phyloP scores from a whole-genome alignment of 2,888 invertebrate genomes.

The Conops quadrifasciatus region DNA sequence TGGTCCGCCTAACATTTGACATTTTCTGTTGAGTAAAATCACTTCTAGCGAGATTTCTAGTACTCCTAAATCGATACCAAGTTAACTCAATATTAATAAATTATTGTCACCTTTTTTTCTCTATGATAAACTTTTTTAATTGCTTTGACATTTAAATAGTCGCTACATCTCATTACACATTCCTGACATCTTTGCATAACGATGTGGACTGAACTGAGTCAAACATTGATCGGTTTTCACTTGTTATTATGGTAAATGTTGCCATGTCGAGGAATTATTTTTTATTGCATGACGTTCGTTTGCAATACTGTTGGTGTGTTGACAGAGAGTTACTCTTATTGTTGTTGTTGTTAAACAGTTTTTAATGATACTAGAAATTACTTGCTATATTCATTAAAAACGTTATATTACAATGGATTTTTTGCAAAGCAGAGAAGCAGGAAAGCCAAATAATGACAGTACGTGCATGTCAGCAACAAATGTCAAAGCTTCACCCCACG shows the following conservation, averaged over 20 bases:
- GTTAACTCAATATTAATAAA: background rate
- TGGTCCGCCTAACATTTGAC: too few relatives aligned
- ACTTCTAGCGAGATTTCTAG: background rate
- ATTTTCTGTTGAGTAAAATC: too few relatives aligned
- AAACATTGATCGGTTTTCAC: background rate
- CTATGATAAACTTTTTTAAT: conserved; percentile 6
- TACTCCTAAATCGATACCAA: background rate
- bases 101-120: too few relatives aligned
- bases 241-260: background rate
- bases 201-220: background rate
- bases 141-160: background rate
- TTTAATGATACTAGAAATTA: background rate
- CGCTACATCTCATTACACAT: background rate
- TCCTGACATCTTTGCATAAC: conserved; percentile 1
- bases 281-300: background rate
- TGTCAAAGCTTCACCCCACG: conserved; percentile 4
- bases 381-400: conserved; percentile 1
- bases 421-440: background rate
- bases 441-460: conserved; percentile 1
- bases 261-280: background rate
- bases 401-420: background rate
- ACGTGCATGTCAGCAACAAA: background rate
- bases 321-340: too few relatives aligned
- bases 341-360: background rate
- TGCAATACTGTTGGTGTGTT: background rate